Evolutionary conservation across 1,140 invertebrate genomes (phyloP), one percentile per base, ranked within the genome.

Genomic region (Berghia stephanieae): DNA sequence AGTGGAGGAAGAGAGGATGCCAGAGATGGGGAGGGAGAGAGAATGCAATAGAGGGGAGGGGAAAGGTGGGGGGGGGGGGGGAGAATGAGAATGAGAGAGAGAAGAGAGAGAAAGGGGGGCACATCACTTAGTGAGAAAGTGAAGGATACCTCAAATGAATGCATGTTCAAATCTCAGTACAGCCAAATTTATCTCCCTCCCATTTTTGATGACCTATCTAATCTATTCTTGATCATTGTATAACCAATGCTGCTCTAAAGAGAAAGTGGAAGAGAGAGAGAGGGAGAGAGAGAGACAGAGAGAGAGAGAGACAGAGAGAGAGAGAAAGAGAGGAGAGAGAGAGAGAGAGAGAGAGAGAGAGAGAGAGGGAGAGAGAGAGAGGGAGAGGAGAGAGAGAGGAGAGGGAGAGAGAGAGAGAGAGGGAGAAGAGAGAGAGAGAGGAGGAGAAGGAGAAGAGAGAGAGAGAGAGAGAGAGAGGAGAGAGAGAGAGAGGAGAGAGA

Each of bases 221-320:
- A 8, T 16, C 27, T 10, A 10, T 10, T 63, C 27, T 63, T 31
- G 27, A 18, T 10, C 27, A 27, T 10, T 27, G 27, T 27, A 10
- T 68, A 34, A 4, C 36, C 10, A 16, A 24, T 8, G 27, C 6
- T 36, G 13, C 4, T 34, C 6, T 16, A 68, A 38, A 31, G 10
- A 68, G 10, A 10, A 10, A 68, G 21, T 42, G 42, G 43, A 24
- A 66, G 73, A 66, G 38, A 42, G n/a, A 43, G 6, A 4, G 57
- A 75, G 40, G 40, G 38, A 43, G 44, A 66, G 73, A 66, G 57
- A 75, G 57, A 75, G 73, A 31, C 13, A 63, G 57, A 42, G 73
- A 63, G 55, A 66, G 73, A 42, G 38, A 66, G 73, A 75, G 36
- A 75, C 21, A 75, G 57, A 66, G 60, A 75, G 57, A 66, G 73